Percentiles rank a stretch among this genome's conserved stretches.
phyloP scores from a whole-genome alignment of 2,797 vertebrate species.

The Melanotaenia trifasciata region DNA sequence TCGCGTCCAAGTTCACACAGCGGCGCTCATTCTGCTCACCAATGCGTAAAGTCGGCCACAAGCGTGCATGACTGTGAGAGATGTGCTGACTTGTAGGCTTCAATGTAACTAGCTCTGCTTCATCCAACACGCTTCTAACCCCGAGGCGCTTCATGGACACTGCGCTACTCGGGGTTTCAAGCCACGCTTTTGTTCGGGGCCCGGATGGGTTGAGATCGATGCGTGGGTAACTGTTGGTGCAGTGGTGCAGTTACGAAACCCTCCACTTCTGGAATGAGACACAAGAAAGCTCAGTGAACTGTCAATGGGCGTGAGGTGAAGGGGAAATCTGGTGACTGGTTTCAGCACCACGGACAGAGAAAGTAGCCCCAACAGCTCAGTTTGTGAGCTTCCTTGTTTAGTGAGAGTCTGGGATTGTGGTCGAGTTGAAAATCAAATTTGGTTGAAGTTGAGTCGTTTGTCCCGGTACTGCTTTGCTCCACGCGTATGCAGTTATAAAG shows the following conservation, averaged over 20 bases:
- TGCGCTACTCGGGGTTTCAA: conserved; percentile 41
- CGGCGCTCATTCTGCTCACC: conserved; percentile 57
- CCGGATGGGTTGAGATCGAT: conserved; percentile 58
- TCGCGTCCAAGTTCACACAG: conserved; percentile 52
- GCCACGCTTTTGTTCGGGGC: conserved; percentile 55
- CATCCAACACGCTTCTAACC: conserved; percentile 47
- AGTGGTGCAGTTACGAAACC: conserved; percentile 30
- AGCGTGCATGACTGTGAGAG: conserved; percentile 38
- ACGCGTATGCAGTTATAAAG: background rate
- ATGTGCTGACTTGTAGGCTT: conserved; percentile 43
- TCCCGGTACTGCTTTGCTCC: background rate
- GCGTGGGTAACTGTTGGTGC: conserved; percentile 57
- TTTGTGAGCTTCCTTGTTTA: background rate
- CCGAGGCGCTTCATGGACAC: conserved; percentile 53
- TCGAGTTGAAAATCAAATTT: no score
- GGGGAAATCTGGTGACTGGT: background rate
- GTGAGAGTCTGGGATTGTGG: no score
- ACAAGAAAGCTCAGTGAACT: conserved; percentile 7
- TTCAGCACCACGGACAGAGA: conserved; percentile 60
- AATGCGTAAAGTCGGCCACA: conserved; percentile 58
- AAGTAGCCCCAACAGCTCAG: background rate
- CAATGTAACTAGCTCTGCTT: conserved; percentile 47
- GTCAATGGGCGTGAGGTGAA: background rate
- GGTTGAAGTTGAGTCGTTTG: no score
- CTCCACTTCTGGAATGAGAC: conserved; percentile 5